Evolutionary conservation across 1,140 invertebrate species (phyloP).

Genomic region (Adelges cooleyi): DNA sequence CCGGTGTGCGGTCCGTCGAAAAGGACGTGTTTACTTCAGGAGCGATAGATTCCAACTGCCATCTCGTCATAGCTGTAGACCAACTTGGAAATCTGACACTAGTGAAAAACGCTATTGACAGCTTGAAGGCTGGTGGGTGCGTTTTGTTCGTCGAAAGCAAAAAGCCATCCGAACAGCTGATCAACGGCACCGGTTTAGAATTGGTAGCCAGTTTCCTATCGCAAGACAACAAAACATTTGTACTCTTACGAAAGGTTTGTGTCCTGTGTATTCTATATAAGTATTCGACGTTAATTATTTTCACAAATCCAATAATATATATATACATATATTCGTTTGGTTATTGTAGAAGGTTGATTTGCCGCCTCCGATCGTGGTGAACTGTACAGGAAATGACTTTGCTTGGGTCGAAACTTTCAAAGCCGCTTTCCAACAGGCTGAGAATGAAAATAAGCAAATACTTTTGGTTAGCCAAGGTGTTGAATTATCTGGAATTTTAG

Average conservation of each 20-base stretch:
- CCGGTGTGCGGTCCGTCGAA: constrained; percentile 25
- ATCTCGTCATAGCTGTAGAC: constrained; percentile 51
- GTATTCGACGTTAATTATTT: too few relatives aligned
- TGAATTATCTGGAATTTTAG: constrained; percentile 62
- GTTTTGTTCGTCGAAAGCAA: constrained; percentile 60
- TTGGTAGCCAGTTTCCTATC: constrained; percentile 44
- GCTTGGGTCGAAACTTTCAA: constrained; percentile 71
- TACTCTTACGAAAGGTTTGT: constrained; percentile 7
- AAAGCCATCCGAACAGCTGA: constrained; percentile 41
- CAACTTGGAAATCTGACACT: constrained; percentile 37
- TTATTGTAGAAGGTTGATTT: not conserved
- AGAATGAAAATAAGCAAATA: constrained; percentile 47
- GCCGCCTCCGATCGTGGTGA: constrained; percentile 37
- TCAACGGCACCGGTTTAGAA: constrained; percentile 41
- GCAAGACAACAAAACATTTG: constrained; percentile 37
- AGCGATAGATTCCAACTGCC: constrained; percentile 47
- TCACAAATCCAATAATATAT: not conserved
- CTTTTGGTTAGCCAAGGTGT: constrained; percentile 56
- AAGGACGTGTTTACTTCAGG: constrained; percentile 31
- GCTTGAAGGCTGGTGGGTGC: constrained; percentile 58
- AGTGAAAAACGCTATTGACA: constrained; percentile 46
- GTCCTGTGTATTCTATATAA: too few relatives aligned
- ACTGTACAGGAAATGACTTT: constrained; percentile 53
- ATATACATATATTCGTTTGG: constrained; percentile 43
- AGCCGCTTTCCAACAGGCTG: constrained; percentile 47